Base-by-base conservation (phyloP, 2,888 invertebrate species). In the Byasa hedistus region DNA sequence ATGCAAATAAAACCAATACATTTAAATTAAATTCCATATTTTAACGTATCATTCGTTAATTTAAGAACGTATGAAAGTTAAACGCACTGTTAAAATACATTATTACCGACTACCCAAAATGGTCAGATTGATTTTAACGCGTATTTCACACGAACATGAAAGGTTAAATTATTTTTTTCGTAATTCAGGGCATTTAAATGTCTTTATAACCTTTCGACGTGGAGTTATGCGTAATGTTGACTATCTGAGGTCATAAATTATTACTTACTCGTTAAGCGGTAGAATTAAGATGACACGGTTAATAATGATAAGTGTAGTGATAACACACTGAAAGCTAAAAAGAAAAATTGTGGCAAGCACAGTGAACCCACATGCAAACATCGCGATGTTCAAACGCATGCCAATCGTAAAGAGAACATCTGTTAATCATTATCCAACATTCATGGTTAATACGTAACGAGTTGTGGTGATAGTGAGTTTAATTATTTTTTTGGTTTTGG, bases 351-450 rank as follows among this genome's bases (percentile, higher is more conserved):
- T 72, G 70, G 66, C 72, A 79, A 79, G 79, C 80, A 79, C 79
- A 80, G 78, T 79, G 80, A 85, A 85, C 82, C 83, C 79, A 82
- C 87, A 89, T 88, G 88, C 90, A 89, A 88, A 86, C 76, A 80
- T 75, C 75, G 82, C 80, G 78, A 78, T 74, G 69, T 69, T 55
- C 64, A 70, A 69, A 77, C 75, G 72, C 73, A 75, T 72, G 73
- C 77, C 80, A 81, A 79, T 78, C 70, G 72, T 73, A 69, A 72
- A 73, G 69, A 73, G 71, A 73, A 76, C 73, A 76, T 75, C 75
- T 36, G 62, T 64, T 63, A 60, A 62, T 55, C 57, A 39, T 56
- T 22, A 24, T 56, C 51, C 64, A 51, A 66, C 63, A 69, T 64
- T 62, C 73, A 73, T 72, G 69, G 69, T 73, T 74, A 70, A 71